These are phyloP conservation scores for Idaea aversata DNA, from an alignment of 2,888 invertebrate genomes.

Conservation along the genomic window DNA sequence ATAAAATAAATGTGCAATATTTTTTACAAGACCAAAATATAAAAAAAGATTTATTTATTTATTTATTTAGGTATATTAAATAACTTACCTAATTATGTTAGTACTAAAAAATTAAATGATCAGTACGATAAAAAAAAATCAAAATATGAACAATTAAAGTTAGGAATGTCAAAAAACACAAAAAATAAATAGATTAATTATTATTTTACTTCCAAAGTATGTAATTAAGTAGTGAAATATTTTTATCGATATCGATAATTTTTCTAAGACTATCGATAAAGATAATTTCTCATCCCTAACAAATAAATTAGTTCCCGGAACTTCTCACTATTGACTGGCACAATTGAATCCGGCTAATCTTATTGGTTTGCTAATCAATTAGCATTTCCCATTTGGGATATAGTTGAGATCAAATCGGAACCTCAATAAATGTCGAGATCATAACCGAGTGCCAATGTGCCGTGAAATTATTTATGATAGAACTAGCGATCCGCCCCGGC, in stretches of 20 bases:
- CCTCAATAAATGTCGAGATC: neutral
- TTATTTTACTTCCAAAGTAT: too few species aligned
- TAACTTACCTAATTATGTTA: too few species aligned
- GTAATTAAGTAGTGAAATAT: neutral
- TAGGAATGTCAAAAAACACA: too few species aligned
- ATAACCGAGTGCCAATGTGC: neutral
- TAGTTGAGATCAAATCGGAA: slow-evolving; percentile 7
- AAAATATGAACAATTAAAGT: too few species aligned
- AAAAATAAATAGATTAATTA: too few species aligned
- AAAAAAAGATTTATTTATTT: neutral
- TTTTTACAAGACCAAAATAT: too few species aligned
- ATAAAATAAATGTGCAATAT: too few species aligned
- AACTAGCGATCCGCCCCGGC: too few species aligned
- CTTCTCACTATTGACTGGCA: slow-evolving; percentile 12
- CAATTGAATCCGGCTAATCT: slow-evolving; percentile 30
- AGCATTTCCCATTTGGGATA: slow-evolving; percentile 19
- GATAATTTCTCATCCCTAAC: neutral
- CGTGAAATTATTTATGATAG: neutral
- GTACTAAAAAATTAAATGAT: too few species aligned
- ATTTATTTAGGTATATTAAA: neutral
- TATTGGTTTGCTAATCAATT: slow-evolving; percentile 32
- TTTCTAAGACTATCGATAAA: neutral
- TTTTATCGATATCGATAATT: neutral
- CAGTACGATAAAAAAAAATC: too few species aligned
- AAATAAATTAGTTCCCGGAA: slow-evolving; percentile 6